Base-by-base conservation (phyloP, 2,113 vertebrate genomes). In the Lepus timidus region DNA sequence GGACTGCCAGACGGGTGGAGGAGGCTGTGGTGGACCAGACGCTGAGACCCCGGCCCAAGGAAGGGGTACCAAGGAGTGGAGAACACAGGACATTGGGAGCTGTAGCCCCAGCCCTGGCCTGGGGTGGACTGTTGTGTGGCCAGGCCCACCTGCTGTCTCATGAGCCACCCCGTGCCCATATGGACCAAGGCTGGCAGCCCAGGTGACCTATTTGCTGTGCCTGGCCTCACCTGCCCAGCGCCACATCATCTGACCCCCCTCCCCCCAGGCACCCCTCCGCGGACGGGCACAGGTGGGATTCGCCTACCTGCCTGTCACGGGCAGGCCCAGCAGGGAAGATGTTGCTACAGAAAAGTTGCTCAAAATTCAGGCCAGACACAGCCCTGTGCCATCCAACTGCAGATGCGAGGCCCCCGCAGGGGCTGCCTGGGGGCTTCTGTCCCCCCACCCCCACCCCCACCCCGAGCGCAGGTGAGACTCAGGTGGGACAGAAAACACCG, bases 161-260 rank as follows among this genome's bases (percentile, higher is more conserved):
- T 58, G 55, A 58, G 55, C 19, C 19, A 19, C 6, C 55, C 13
- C 14, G 51, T 44, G 62, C 1, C 74, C 6, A 0, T 1, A 17
- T 0, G 61, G 25, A 51, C 49, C n/a, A 0, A 13, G 0, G 10
- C 16, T 0, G 0, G 39, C 44, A n/a, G 20, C 36, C 3, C 0
- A 0, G 0, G 0, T 6, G 12, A 25, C 25, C 75, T 10, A 3
- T n/a, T 49, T 49, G 2, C 29, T 0, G 4, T 0, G 14, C 11
- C 0, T 0, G 1, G 10, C 4, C 64, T 0, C 0, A 1, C 1
- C 31, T 29, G 4, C 2, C 52, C 9, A 3, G 9, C 36, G 61
- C 61, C 9, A 3, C 22, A 2, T 62, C 29, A 36, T 49, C 70
- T 25, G 25, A 33, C 33, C 33, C 33, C 33, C 52, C 76, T 39